Conservation (phyloP, 2,888 invertebrate genomes). For the Eudasyphora cyanicolor region DNA sequence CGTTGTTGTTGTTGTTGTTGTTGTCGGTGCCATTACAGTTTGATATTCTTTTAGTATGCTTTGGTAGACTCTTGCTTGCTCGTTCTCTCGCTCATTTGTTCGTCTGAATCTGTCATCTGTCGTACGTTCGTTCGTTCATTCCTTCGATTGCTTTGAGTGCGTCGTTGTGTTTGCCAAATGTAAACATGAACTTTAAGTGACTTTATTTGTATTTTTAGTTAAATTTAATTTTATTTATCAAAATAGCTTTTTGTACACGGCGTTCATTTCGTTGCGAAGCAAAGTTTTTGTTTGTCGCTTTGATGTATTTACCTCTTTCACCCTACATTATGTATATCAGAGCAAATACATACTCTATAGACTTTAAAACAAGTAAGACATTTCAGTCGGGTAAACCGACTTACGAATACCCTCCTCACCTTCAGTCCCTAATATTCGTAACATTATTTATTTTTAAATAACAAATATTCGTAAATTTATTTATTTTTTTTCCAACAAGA, state of each 20-base stretch:
- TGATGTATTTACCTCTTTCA: too few species aligned
- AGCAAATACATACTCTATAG: too few species aligned
- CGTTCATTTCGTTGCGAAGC: not conserved
- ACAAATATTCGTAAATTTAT: too few species aligned
- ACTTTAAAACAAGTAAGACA: too few species aligned
- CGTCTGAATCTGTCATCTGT: not conserved
- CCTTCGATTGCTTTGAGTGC: not conserved
- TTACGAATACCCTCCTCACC: too few species aligned
- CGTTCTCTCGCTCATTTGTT: not conserved
- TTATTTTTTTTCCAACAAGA: too few species aligned
- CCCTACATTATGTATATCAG: too few species aligned
- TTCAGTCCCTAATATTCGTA: too few species aligned
- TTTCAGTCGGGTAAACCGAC: too few species aligned
- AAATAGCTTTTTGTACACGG: not conserved
- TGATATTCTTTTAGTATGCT: not conserved
- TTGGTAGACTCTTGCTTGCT: not conserved
- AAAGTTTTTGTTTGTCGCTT: too few species aligned
- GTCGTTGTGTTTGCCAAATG: not conserved
- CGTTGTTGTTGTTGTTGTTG: not conserved
- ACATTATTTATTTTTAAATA: too few species aligned
- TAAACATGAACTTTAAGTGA: conserved; percentile 34
- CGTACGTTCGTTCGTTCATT: not conserved
- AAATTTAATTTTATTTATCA: conserved; percentile 30
- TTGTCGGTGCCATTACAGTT: not conserved
- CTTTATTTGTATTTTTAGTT: conserved; percentile 35